Percentiles rank a stretch among this genome's conserved stretches.
These are phyloP conservation scores for Taenaris catops DNA, from an alignment of 2,888 invertebrate species.

Conservation along the genomic window DNA sequence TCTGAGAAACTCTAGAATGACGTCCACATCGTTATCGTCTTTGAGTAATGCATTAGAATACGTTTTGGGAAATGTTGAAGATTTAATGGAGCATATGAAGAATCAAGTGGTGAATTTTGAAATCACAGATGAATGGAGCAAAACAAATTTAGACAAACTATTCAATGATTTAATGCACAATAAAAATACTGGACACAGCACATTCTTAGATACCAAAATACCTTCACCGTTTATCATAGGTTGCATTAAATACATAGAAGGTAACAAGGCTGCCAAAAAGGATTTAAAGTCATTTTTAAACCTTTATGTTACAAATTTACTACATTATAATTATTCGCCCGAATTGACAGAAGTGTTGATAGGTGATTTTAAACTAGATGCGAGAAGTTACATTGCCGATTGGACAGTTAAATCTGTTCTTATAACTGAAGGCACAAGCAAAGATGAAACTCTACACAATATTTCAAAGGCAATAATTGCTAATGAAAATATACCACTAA, in stretches of 20 bases:
- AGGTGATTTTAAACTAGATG: constrained; percentile 63
- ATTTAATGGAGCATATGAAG: constrained; percentile 47
- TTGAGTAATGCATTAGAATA: constrained; percentile 58
- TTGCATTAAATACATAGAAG: constrained; percentile 54
- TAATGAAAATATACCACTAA: constrained; percentile 40
- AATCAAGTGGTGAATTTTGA: constrained; percentile 58
- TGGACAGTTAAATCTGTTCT: constrained; percentile 61
- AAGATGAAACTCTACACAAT: constrained; percentile 45
- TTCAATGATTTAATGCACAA: constrained; percentile 61
- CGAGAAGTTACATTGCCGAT: constrained; percentile 67
- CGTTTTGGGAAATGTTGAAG: constrained; percentile 48
- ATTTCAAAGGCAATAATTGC: constrained; percentile 63
- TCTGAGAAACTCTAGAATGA: constrained; percentile 50
- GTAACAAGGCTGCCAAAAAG: constrained; percentile 51
- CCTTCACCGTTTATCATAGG: constrained; percentile 66
- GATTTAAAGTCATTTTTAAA: constrained; percentile 56
- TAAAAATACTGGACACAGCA: constrained; percentile 43
- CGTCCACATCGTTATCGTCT: constrained; percentile 44
- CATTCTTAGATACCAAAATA: constrained; percentile 57
- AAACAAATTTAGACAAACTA: constrained; percentile 47
- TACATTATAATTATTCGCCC: constrained; percentile 80
- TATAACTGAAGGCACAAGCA: constrained; percentile 45
- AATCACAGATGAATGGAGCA: constrained; percentile 47
- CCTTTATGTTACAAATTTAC: constrained; percentile 71
- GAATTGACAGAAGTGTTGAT: constrained; percentile 69